These are phyloP conservation scores for Tyria jacobaeae DNA, from an alignment of 2,888 invertebrate genomes.

Conservation along the genomic window DNA sequence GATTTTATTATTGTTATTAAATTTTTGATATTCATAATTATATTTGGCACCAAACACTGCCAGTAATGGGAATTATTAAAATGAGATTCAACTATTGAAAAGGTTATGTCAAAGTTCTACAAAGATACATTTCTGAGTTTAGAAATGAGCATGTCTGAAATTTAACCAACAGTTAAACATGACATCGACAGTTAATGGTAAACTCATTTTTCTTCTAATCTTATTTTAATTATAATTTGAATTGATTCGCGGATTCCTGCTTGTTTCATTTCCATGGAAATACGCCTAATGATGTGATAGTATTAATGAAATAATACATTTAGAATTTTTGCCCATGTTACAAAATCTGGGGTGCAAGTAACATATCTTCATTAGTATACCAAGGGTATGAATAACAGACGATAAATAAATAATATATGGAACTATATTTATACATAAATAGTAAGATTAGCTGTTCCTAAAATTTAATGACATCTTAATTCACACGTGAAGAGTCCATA, in stretches of 20 bases:
- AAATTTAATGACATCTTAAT: neutral
- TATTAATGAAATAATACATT: neutral
- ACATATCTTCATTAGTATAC: neutral
- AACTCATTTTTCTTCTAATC: neutral
- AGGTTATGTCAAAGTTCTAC: neutral
- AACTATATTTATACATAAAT: neutral
- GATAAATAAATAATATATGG: neutral
- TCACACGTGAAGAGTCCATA: neutral
- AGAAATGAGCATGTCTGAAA: neutral
- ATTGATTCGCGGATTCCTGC: too few species aligned
- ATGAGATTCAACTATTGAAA: neutral
- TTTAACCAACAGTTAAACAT: neutral
- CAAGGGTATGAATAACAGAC: neutral
- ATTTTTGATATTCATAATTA: constrained; percentile 32
- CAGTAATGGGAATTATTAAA: constrained; percentile 8
- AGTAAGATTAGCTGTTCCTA: neutral
- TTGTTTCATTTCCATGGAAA: too few species aligned
- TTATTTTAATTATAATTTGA: too few species aligned
- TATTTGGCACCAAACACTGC: constrained; percentile 34
- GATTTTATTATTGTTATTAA: constrained; percentile 51
- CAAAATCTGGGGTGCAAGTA: neutral
- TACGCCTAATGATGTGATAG: too few species aligned
- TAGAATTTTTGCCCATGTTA: neutral
- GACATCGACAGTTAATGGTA: neutral
- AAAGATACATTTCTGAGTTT: neutral